Evolutionary conservation across 2,797 vertebrate genomes (phyloP), one percentile per base, ranked within the genome.

Genomic region (Rhinatrema bivittatum): DNA sequence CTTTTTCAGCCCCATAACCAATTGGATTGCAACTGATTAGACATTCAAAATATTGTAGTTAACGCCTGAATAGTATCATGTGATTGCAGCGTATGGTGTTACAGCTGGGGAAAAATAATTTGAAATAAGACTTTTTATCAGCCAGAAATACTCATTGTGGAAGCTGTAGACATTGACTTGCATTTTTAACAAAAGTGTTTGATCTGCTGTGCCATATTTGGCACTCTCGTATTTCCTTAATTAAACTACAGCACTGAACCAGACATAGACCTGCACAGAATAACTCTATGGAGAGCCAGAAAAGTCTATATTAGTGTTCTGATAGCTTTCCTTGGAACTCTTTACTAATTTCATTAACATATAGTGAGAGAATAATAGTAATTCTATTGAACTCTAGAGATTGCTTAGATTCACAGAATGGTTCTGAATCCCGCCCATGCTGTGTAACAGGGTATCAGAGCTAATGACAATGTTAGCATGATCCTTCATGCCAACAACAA

Each of bases 391-490:
- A 44, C 8, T 1, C 31, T 21, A 12, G 22, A 49, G 53, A 6
- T 2, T 37, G 21, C 28, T 9, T 2, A 5, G 14, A 4, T 50
- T 51, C 60, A 20, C 34, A 29, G 20, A 25, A 10, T 21, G 4
- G 9, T 20, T 35, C 23, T 28, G 32, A 19, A 13, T 29, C 2
- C 16, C 34, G 6, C 23, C 25, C 20, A 3, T 39, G 2, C 14
- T 28, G 19, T 14, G 20, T 4, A 24, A 31, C 28, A 36, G 21
- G 28, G 8, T 2, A 46, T 31, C 28, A 32, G 44, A 50, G 30
- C 29, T 55, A 62, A 62, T 60, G 54, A 60, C 50, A 52, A 50
- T 50, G 30, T 62, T 54, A 55, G 26, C 46, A 41, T 55, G 47
- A 37, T 46, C 44, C 50, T 47, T 40, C 63, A 44, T 46, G 39